These are phyloP conservation scores for Mus spretus DNA, from an alignment of 2,797 vertebrate genomes.

Conservation along the genomic window DNA sequence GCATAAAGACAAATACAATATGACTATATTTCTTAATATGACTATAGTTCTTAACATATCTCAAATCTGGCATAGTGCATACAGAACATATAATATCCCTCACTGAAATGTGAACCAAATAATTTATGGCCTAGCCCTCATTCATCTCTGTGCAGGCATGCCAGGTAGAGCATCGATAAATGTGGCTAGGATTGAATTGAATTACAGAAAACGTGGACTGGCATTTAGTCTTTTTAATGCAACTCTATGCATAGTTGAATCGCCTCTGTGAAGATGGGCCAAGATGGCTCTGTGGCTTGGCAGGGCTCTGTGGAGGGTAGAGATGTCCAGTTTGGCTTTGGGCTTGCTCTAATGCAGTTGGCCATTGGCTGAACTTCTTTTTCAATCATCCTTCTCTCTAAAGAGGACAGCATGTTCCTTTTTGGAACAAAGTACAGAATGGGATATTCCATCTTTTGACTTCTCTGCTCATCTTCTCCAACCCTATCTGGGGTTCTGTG, in stretches of 20 bases:
- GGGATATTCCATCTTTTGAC: constrained; percentile 50
- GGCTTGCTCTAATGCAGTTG: constrained; percentile 33
- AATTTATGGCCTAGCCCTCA: background rate
- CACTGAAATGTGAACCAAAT: background rate
- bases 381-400: constrained; percentile 41
- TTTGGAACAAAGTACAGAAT: constrained; percentile 49
- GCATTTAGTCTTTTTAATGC: background rate
- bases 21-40: constrained; percentile 1
- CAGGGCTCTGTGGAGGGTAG: background rate
- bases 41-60: background rate
- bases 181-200: constrained; percentile 26
- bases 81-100: background rate
- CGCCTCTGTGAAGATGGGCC: constrained; percentile 24
- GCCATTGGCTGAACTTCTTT: constrained; percentile 66
- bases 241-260: background rate
- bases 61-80: background rate
- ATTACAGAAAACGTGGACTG: constrained; percentile 10
- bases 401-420: constrained; percentile 66
- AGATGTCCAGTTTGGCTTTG: constrained; percentile 43
- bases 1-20: background rate
- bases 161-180: background rate
- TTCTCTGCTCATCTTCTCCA: constrained; percentile 66
- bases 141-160: background rate
- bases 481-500: constrained; percentile 4
- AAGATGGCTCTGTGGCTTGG: constrained; percentile 64